Conservation (phyloP, 2,888 invertebrate species). For the Dusona sp. region DNA sequence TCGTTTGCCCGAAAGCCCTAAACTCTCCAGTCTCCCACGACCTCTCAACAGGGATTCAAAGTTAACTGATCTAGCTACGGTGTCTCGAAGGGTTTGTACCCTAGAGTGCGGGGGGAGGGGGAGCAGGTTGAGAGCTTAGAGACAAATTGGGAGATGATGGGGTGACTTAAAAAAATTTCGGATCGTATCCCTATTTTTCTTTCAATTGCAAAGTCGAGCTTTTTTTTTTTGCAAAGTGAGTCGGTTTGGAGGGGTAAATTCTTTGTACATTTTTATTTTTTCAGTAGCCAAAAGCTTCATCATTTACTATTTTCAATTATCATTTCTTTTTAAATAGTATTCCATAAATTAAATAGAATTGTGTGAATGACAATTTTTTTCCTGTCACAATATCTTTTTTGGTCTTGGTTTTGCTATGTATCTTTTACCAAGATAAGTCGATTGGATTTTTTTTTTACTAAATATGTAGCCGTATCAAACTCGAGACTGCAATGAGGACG, state of each 20-base stretch:
- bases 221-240: no score
- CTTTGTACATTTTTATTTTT: neutral
- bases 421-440: neutral
- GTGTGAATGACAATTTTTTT: neutral
- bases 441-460: neutral
- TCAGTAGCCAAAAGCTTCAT: neutral
- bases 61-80: conserved; percentile 53
- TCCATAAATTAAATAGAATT: neutral
- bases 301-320: neutral
- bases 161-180: neutral
- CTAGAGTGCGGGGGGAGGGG: neutral
- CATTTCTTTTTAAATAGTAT: neutral
- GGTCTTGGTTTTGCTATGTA: neutral
- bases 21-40: conserved; percentile 31
- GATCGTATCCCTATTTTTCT: neutral
- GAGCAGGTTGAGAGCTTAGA: neutral
- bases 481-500: neutral
- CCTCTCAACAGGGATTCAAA: conserved; percentile 49
- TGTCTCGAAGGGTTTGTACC: conserved; percentile 21
- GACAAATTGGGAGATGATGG: conserved; percentile 1
- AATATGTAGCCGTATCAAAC: conserved; percentile 1
- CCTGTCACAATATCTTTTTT: neutral
- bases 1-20: conserved; percentile 56
- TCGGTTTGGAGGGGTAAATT: neutral
- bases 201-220: neutral